Evolutionary conservation across 2,888 invertebrate species (phyloP), one percentile per base, ranked within the genome.

Genomic region (Diogma glabrata): DNA sequence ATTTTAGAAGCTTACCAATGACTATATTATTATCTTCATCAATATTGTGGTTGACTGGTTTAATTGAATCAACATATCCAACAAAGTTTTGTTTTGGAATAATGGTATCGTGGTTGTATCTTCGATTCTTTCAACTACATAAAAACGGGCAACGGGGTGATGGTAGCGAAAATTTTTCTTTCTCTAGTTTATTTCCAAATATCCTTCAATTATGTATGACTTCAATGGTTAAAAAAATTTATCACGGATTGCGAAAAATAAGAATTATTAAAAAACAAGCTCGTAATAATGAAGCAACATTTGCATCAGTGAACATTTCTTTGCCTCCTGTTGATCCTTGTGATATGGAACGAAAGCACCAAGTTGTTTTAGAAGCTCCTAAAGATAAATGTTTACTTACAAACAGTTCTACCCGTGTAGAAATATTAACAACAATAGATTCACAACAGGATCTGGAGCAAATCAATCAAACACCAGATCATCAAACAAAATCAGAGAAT

Each of bases 111-210:
- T 97, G 96, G 95, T 77, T 88, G 38, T 97, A 97, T 66, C 76
- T 97, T 53, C 77, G 97, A 58, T 97, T 96, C 72, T 95, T 93
- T 75, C 96, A 97, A 66, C 81, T 84, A 60, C 96, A 97, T 68
- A 87, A 82, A 59, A 96, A 93, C 70, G 95, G 95, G 3, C 84
- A 87, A 7, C 75, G 81, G 61, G 96, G 97, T 40, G 96, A 97
- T 68, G 87, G 91, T 81, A 93, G 94, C 7, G 95, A 96, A 65
- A 92, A 87, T 67, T 97, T 97, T 65, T 88, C 91, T 58, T 96
- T 97, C 77, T 80, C 79, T 70, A 95, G 95, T 68, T 96, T 96
- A 72, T 96, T 96, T 67, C 96, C 96, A 36, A 90, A 87, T 64
- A 87, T 92, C 2, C 72, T 93, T 50, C 94, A 95, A 71, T 93